A percentile compares a stretch with the other conserved stretches of the same genome.
Evolutionary conservation across 2,797 vertebrate species (phyloP).

Genomic region (Sebastes oblongus): DNA sequence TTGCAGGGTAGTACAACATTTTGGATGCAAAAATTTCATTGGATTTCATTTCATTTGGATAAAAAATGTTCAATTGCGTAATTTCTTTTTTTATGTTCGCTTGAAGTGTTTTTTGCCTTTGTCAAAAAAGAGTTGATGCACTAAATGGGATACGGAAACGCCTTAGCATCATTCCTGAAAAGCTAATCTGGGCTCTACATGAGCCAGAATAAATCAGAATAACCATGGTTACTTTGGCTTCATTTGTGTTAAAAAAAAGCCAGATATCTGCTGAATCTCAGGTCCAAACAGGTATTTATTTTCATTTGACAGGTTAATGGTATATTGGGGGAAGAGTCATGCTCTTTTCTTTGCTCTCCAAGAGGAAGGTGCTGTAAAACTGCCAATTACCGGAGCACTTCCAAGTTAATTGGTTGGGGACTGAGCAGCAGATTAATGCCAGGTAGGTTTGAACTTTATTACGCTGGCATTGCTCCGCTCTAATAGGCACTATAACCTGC

Average conservation of each 20-base stretch:
- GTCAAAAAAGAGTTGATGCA: too few species aligned
- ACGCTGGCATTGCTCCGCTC: not conserved
- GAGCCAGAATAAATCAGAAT: not conserved
- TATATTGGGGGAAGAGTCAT: not conserved
- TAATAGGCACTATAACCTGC: slow-evolving; percentile 15
- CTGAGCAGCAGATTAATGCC: slow-evolving; percentile 25
- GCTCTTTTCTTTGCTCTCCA: not conserved
- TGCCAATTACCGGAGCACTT: slow-evolving; percentile 34
- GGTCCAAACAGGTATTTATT: not conserved
- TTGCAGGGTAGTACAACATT: not conserved
- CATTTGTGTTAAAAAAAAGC: not conserved
- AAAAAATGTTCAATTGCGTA: too few species aligned
- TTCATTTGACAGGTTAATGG: not conserved
- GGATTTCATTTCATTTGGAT: too few species aligned
- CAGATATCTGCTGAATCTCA: not conserved
- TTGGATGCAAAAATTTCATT: not conserved
- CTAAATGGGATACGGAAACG: too few species aligned
- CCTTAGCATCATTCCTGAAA: not conserved
- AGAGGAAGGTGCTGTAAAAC: slow-evolving; percentile 3
- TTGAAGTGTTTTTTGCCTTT: too few species aligned
- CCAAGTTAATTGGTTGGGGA: slow-evolving; percentile 41
- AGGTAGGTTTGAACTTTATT: slow-evolving; percentile 26
- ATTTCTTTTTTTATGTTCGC: too few species aligned
- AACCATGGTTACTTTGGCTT: not conserved
- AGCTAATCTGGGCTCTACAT: not conserved